phyloP scores from a whole-genome alignment of 2,888 invertebrate genomes.

The Meiosimyza decipiens region DNA sequence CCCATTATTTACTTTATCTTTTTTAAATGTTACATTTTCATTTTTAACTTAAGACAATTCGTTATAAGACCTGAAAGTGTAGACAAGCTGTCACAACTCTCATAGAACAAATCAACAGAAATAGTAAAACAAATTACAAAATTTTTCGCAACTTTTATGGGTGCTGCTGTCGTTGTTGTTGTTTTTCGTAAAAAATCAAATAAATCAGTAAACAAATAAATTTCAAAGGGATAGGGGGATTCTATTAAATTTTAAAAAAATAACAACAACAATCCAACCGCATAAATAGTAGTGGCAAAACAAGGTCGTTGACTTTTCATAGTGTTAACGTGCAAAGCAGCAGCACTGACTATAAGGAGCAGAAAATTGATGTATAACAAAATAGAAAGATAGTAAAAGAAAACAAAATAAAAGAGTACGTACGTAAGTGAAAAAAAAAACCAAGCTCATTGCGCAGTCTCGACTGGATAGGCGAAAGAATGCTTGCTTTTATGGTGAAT shows the following conservation, averaged over 20 bases:
- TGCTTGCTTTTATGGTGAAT: background rate
- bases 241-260: background rate
- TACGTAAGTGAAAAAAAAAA: background rate
- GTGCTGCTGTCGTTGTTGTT: too few species aligned
- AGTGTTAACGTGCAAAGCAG: background rate
- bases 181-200: too few species aligned
- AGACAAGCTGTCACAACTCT: too few species aligned
- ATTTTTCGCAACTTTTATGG: too few species aligned
- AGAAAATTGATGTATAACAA: background rate
- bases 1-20: background rate
- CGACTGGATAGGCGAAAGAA: background rate
- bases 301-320: constrained; percentile 38
- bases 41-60: too few species aligned
- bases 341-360: background rate
- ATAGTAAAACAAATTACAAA: too few species aligned
- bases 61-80: too few species aligned
- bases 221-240: too few species aligned
- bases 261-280: constrained; percentile 16
- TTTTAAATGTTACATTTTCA: background rate
- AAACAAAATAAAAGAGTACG: background rate
- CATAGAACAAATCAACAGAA: too few species aligned
- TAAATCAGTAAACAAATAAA: too few species aligned
- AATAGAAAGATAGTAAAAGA: background rate
- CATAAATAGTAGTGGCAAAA: constrained; percentile 39
- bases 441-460: constrained; percentile 7